phyloP scores from a whole-genome alignment of 2,797 vertebrate species.

The Rhynchonycteris naso region DNA sequence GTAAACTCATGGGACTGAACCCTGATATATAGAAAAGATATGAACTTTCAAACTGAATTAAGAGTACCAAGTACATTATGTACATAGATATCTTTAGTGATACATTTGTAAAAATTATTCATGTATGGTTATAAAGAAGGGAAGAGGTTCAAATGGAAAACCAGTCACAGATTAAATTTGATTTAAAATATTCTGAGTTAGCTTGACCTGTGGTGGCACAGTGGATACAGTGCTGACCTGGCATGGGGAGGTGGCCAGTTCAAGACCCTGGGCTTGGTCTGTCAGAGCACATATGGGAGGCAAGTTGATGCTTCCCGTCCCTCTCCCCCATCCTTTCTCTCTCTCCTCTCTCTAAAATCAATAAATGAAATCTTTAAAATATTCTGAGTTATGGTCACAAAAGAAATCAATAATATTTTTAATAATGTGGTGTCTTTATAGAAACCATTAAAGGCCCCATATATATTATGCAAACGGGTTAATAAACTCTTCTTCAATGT shows the following conservation, averaged over 20 bases:
- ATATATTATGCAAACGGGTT: conserved; percentile 41
- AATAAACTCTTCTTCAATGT: conserved; percentile 76
- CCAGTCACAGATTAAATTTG: conserved; percentile 44
- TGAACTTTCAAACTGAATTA: conserved; percentile 10
- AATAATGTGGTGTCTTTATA: background rate
- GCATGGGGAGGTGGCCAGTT: too few relatives aligned
- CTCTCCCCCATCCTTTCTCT: too few relatives aligned
- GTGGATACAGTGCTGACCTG: too few relatives aligned
- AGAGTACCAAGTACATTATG: background rate
- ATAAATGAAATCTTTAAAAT: too few relatives aligned
- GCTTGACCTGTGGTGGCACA: too few relatives aligned
- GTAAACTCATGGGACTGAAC: background rate
- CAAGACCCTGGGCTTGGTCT: too few relatives aligned
- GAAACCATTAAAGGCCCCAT: background rate
- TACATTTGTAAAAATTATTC: conserved; percentile 17
- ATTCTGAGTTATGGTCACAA: background rate
- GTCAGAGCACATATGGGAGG: too few relatives aligned
- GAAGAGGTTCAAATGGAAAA: conserved; percentile 37
- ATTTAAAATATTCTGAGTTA: conserved; percentile 53
- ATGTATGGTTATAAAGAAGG: background rate
- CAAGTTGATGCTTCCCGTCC: too few relatives aligned
- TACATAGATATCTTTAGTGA: background rate
- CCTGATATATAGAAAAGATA: background rate
- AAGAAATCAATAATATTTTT: background rate
- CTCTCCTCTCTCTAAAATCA: too few relatives aligned